Base-by-base conservation (phyloP, 1,140 invertebrate species). In the Ganaspis sp. region DNA sequence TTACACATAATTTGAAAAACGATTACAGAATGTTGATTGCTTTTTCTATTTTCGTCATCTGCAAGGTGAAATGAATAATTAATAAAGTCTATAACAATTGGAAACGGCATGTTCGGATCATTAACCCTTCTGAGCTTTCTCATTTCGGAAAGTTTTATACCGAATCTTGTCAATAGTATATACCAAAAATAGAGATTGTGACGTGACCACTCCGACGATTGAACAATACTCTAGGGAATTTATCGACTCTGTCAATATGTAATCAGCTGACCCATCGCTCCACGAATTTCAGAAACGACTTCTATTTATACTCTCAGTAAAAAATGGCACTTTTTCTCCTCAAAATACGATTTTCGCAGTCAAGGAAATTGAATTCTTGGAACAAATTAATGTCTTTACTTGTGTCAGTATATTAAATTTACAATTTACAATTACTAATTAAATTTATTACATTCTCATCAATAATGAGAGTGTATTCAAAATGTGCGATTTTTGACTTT, bases 211-310 rank as follows among this genome's bases (percentile, higher is more conserved):
- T 72, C 72, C 64, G 77, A 76, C 53, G 74, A 75, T 75, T 69
- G 75, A 64, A 64, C 23, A 64, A 64, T 64, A 64, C 58, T 58
- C 72, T 70, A 79, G 78, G 17, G 72, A 76, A 84, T 81, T 88
- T 88, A 88, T 90, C 86, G 85, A 74, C 58, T 84, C 77, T 84
- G 86, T 89, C 86, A 89, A 89, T 90, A 87, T 87, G 84, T 89
- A 86, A 90, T 87, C 87, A 90, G 88, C 88, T 88, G 88, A 89
- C 85, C 81, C 69, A 70, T 74, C 69, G 42, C 77, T 80, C 77
- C 72, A 45, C 53, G 69, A 76, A 70, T 77, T 80, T 54, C 26
- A 69, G 29, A n/a, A 72, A 72, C 69, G 23, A 49, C 29, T 79
- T 9, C 79, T 87, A 87, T 87, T 88, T 84, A 87, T 87, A 86